Evolutionary conservation across 2,113 vertebrate species (phyloP), one percentile per base, ranked within the genome.

Genomic region (Hemiscyllium ocellatum): DNA sequence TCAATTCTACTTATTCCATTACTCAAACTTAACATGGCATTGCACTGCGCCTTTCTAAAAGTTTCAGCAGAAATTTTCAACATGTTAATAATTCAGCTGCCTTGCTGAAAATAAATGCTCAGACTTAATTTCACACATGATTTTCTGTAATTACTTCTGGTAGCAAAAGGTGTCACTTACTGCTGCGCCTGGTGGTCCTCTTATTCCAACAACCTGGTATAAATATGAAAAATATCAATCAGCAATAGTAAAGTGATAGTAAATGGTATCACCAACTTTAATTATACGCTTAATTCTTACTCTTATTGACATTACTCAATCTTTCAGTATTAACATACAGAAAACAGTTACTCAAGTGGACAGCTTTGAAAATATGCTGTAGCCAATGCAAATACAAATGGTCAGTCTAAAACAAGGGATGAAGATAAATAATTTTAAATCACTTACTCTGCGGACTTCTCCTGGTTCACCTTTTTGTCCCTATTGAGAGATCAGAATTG

Each of bases 401-500:
- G 33, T 68, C n/a, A 61, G 26, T 4, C 37, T 12, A 78, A 86
- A 20, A 86, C 50, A 50, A 70, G 19, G 68, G 13, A 47, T 47
- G 17, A 47, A 90, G 66, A 68, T n/a, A 86, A 37, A 68, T 29
- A 7, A 69, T 17, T 66, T 95, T 61, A 66, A 68, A 86, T 47
- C 8, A 98, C 98, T 98, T 97, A 99, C 99, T 96, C 97, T 78
- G 96, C 99, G 99, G 68, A 99, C 99, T 96, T 98, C 97, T 96
- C 99, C 99, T 37, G 99, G 99, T 96, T 99, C 99, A 97, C 99
- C 99, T 97, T 99, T 99, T 97, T 98, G 98, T 96, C 99, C 99
- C 99, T 99, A 96, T 26, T 96, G 90, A 80, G 33, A 76, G 96
- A 96, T 33, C 95, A 37, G 1, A 4, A 85, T 0, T 95, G 65